Conservation (phyloP, 2,888 invertebrate genomes). For the Zootermopsis nevadensis region DNA sequence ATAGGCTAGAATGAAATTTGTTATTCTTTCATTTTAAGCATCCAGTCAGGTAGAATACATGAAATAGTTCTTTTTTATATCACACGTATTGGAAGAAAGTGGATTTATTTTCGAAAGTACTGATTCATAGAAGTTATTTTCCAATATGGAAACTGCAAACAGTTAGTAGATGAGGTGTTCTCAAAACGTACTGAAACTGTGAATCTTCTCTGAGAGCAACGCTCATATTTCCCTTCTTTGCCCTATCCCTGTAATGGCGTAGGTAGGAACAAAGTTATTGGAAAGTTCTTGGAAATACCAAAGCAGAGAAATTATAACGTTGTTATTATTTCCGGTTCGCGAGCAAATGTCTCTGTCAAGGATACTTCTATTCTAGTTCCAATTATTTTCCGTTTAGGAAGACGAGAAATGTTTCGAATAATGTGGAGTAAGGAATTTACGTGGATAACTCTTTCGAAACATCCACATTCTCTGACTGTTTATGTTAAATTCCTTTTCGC, state of each 20-base stretch:
- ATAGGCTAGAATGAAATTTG: too few relatives aligned
- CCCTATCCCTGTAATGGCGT: background rate
- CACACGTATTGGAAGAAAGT: too few relatives aligned
- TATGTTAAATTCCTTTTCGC: background rate
- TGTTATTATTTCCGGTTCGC: conserved; percentile 23
- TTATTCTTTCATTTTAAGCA: too few relatives aligned
- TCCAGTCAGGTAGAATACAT: too few relatives aligned
- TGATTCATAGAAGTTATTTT: too few relatives aligned
- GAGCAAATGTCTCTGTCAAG: background rate
- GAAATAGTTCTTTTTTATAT: too few relatives aligned
- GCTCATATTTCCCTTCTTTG: too few relatives aligned
- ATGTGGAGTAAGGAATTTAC: background rate
- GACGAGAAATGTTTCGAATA: conserved; percentile 13
- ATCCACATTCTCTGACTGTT: background rate
- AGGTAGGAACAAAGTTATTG: conserved; percentile 43
- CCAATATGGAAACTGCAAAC: too few relatives aligned
- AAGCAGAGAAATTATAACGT: conserved; percentile 13
- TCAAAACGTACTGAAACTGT: background rate
- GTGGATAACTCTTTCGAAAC: background rate
- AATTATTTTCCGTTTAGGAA: background rate
- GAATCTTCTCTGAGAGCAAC: background rate
- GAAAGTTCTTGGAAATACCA: conserved; percentile 33
- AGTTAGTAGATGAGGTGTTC: background rate
- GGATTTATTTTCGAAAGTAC: too few relatives aligned
- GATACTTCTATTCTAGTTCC: background rate